Conservation (phyloP, 2,113 vertebrate genomes). For the Myrmophylax atrothorax region DNA sequence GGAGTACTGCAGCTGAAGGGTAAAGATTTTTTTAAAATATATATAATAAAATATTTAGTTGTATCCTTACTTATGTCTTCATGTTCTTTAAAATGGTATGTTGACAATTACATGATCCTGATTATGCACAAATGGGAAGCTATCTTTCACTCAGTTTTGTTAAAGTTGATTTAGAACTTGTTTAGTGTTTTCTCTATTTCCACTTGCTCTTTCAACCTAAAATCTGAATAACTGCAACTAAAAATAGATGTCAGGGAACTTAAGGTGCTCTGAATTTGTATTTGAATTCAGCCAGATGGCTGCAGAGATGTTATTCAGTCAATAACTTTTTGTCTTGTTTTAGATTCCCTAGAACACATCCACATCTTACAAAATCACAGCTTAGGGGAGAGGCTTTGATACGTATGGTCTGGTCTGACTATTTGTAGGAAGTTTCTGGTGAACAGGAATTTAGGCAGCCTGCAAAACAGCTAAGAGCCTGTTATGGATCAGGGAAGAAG, state of each 20-base stretch:
- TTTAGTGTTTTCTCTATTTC: neutral
- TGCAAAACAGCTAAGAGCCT: neutral
- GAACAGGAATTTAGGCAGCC: neutral
- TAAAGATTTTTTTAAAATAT: neutral
- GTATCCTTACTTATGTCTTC: neutral
- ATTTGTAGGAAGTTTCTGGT: neutral
- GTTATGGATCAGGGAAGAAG: neutral
- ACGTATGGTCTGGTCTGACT: accelerated
- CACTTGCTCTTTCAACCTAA: neutral
- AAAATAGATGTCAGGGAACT: neutral
- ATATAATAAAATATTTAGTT: neutral
- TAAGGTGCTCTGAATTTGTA: neutral
- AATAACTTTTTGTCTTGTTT: neutral
- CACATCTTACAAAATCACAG: neutral
- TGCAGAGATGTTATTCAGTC: neutral
- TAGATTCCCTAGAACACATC: neutral
- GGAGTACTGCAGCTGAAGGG: neutral
- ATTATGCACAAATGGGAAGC: neutral
- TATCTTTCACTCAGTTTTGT: neutral
- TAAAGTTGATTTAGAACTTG: neutral
- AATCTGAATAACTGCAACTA: neutral
- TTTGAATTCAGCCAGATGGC: neutral
- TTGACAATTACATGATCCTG: neutral
- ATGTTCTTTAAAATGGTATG: neutral
- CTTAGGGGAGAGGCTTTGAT: neutral